Conservation (phyloP, 64 coral and sea anemone genomes). For the Stichodactyla helianthus region DNA sequence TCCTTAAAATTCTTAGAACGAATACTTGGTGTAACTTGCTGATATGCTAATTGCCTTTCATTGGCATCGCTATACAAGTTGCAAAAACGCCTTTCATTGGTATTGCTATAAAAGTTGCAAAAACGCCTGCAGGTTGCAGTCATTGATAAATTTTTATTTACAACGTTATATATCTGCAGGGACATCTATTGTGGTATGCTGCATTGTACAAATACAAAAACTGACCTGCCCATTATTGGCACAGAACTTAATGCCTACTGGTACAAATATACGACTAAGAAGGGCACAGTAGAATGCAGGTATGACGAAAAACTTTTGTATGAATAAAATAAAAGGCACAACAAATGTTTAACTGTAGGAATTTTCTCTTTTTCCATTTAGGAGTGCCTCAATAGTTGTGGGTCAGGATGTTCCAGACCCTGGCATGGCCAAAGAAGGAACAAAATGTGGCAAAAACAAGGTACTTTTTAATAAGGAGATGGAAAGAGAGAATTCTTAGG, state of each 20-base stretch:
- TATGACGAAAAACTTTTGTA: neutral
- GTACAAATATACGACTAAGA: neutral
- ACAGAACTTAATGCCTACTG: neutral
- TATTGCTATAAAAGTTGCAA: no score
- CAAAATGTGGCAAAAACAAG: slow-evolving; percentile 69
- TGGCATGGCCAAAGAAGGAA: slow-evolving; percentile 35
- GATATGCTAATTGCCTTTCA: no score
- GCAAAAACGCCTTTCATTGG: no score
- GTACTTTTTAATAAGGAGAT: slow-evolving; percentile 8
- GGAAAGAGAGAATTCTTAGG: no score
- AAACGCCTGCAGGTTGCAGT: no score
- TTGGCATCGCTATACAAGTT: no score
- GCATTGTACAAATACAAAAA: slow-evolving; percentile 43
- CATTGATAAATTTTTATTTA: no score
- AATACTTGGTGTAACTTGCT: no score
- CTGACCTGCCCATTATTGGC: slow-evolving; percentile 49
- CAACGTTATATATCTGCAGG: neutral
- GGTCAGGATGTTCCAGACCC: slow-evolving; percentile 52
- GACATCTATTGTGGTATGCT: slow-evolving; percentile 64
- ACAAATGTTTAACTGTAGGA: no score
- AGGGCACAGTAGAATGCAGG: slow-evolving; percentile 31
- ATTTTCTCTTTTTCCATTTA: neutral
- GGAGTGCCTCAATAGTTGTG: slow-evolving; percentile 47
- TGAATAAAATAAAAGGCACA: no score
- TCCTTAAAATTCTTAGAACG: neutral